Base-by-base conservation (phyloP, 2,888 invertebrate species). In the Theretra japonica region DNA sequence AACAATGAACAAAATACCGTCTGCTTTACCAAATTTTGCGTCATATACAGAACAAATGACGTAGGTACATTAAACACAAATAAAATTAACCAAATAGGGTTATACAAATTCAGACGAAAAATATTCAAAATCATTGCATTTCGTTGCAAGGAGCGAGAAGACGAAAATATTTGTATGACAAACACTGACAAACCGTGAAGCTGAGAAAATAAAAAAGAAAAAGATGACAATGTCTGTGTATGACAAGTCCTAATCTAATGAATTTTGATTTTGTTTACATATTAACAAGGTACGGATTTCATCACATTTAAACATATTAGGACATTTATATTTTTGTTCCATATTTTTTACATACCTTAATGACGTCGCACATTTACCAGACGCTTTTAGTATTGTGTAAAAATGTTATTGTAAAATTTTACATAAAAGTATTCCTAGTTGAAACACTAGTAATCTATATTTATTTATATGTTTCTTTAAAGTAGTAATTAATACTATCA, bases 81-180 rank as follows among this genome's bases (percentile, higher is more conserved):
- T 28, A 15, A n/a, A 30, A n/a, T 4, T 23, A 4, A 23, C 65
- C 15, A 65, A 11, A 65, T 23, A 65, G 23, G 65, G 48, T 23
- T 17, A 23, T 6, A 23, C 65, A 15, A 48, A 65, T 48, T 48
- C 17, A 65, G 5, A 65, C 41, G 17, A 21, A n/a, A 65, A 21
- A 65, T 8, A 65, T 17, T 6, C 23, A 65, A 65, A 65, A 23
- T 21, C 48, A 17, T 41, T 48, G 65, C 48, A 21, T 21, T 21
- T 23, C n/a, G 41, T 4, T 4, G 21, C 41, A 65, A 17, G 48
- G 48, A 23, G 23, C 41, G 23, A 23, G 58, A 25, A 25, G 48
- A 65, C 23, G 48, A 65, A 41, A 65, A 65, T 48, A 65, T 65
- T 65, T 48, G 41, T 48, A 65, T 17, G 17, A 48, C 65, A 48